Evolutionary conservation across 30 jellyfish, hydroid and myxozoan species (phyloP).

Genomic region (Chrysaora quinquecirrha): DNA sequence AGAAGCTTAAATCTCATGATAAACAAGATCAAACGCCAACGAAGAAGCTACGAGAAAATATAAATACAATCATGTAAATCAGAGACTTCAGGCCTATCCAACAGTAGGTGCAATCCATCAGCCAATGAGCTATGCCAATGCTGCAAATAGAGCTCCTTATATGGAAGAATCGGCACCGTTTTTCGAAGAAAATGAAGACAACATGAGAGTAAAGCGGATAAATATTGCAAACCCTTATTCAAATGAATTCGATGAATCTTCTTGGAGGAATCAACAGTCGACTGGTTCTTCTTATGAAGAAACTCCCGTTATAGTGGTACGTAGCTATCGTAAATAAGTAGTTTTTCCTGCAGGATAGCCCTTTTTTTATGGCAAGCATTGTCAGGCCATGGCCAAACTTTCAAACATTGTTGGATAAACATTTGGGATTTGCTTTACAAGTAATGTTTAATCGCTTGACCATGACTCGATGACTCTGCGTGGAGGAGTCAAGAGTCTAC

Average conservation of each 20-base stretch:
- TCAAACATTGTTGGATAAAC: too few species aligned
- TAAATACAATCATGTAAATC: too few species aligned
- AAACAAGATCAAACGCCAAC: not conserved
- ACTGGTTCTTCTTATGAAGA: constrained; percentile 12
- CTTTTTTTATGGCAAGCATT: too few species aligned
- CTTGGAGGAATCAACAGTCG: constrained; percentile 6
- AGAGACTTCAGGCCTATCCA: too few species aligned
- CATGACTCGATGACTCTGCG: too few species aligned
- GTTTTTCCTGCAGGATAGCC: too few species aligned
- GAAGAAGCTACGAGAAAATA: too few species aligned
- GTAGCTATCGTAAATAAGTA: too few species aligned
- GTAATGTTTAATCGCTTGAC: too few species aligned
- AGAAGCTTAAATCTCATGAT: not conserved
- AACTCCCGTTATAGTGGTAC: constrained; percentile 48
- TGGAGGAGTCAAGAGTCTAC: too few species aligned
- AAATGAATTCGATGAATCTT: not conserved
- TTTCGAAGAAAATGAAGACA: constrained; percentile 18
- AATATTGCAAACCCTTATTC: constrained; percentile 29
- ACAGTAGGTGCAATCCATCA: not conserved
- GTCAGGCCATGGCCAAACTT: too few species aligned
- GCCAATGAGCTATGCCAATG: not conserved
- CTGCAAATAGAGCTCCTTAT: not conserved
- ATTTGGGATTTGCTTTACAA: too few species aligned
- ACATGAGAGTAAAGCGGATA: constrained; percentile 33
- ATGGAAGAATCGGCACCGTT: constrained; percentile 11